These are phyloP conservation scores for Chelonia mydas DNA, from an alignment of 2,797 vertebrate genomes.

Conservation along the genomic window DNA sequence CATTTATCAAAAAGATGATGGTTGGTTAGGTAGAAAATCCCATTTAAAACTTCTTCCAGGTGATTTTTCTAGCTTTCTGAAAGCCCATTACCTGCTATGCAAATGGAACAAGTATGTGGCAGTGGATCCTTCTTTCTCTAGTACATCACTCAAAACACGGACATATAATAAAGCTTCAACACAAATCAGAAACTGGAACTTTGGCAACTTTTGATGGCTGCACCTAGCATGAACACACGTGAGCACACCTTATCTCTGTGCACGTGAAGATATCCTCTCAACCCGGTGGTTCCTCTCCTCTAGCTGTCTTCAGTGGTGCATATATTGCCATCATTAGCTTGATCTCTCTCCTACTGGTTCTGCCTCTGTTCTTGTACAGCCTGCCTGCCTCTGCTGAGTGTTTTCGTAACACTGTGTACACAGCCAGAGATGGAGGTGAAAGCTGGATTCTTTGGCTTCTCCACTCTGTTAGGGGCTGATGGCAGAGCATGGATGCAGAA, in stretches of 20 bases:
- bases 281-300: no score
- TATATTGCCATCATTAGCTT: no score
- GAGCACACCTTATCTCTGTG: no score
- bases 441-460: background rate
- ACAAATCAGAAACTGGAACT: background rate
- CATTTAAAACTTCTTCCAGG: background rate
- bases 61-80: background rate
- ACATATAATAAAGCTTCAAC: background rate
- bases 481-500: fast-evolving
- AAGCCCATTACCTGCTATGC: background rate
- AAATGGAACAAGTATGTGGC: background rate
- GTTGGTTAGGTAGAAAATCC: background rate
- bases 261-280: background rate
- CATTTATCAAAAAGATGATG: background rate
- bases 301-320: no score
- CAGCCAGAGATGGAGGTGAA: background rate
- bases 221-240: background rate
- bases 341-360: background rate
- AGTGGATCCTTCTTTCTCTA: fast-evolving
- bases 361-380: background rate
- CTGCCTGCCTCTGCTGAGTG: background rate
- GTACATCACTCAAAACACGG: fast-evolving
- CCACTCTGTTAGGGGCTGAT: fast-evolving
- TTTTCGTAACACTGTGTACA: background rate
- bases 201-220: background rate